Evolutionary conservation across 23 tunicate species (phyloP), one percentile per base, ranked within the genome.

Genomic region (Aplidium turbinatum): DNA sequence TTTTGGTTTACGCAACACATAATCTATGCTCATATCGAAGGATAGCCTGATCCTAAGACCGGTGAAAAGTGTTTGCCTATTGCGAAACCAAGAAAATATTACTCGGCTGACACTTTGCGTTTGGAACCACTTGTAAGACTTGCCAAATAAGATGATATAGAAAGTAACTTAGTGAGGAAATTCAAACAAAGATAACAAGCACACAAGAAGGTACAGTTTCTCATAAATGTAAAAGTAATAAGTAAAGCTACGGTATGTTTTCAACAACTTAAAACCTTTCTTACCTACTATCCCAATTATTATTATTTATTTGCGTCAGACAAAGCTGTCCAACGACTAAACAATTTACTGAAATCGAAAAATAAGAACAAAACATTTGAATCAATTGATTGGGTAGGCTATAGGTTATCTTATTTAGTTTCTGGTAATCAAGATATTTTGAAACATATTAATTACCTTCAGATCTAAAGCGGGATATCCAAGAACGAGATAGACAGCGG

Each of bases 401-500:
- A n/a, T n/a, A n/a, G n/a, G n/a, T n/a, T n/a, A 45, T 13, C 18
- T 45, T 45, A 13, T 13, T 45, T 13, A 45, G 16, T n/a, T 57
- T 57, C 23, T 18, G 20, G 16, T n/a, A 57, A 20, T 57, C 25
- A 21, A 0, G 23, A 16, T n/a, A 18, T 57, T n/a, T n/a, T n/a
- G n/a, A n/a, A n/a, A n/a, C n/a, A n/a, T n/a, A n/a, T n/a, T 70
- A 6, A 20, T 39, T 20, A 84, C 92, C 79, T 85, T 73, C 22
- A 85, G 50, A n/a, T 70, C 66, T 13, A 40, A 16, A 5, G 74
- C 64, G 4, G 51, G 70, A 56, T 86, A 83, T 0, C 89, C 89
- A 7, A 90, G 81, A 1, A 90, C 35, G 23, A 83, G 58, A 56
- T 82, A 83, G 11, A 90, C 89, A 1, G 89, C 70, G 78, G 33